These are phyloP conservation scores for Notamacropus eugenii DNA, from an alignment of 2,797 vertebrate species.

Conservation along the genomic window DNA sequence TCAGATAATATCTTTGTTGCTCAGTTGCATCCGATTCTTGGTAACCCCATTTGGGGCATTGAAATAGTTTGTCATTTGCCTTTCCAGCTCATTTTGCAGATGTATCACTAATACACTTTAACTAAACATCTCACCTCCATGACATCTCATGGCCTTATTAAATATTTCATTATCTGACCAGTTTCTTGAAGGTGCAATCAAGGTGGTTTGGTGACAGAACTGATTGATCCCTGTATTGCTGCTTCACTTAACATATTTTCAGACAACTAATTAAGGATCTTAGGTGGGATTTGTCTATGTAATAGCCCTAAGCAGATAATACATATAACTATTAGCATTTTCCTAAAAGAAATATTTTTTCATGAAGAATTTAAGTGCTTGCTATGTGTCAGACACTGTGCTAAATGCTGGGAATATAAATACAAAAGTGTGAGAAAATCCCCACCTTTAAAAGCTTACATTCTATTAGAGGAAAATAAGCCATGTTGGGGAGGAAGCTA, in stretches of 20 bases:
- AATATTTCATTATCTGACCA: neutral
- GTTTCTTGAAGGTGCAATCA: neutral
- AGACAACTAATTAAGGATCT: neutral
- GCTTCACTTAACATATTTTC: neutral
- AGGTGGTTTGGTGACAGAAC: neutral
- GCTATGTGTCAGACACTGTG: neutral
- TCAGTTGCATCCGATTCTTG: too few species aligned
- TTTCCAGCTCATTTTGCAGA: too few species aligned
- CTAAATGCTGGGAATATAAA: neutral
- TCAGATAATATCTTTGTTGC: too few species aligned
- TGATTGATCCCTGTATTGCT: neutral
- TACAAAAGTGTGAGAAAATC: neutral
- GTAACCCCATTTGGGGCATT: too few species aligned
- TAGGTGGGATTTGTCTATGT: neutral
- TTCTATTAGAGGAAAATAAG: neutral
- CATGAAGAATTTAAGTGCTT: neutral
- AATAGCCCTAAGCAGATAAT: neutral
- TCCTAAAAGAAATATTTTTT: neutral
- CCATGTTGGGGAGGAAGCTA: neutral
- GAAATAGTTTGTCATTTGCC: too few species aligned
- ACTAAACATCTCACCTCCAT: neutral
- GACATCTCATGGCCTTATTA: neutral
- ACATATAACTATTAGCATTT: neutral
- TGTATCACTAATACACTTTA: neutral
- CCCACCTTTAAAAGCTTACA: neutral